Evolutionary conservation across 2,113 vertebrate genomes (phyloP), one percentile per base, ranked within the genome.

Genomic region (Amia ocellicauda): DNA sequence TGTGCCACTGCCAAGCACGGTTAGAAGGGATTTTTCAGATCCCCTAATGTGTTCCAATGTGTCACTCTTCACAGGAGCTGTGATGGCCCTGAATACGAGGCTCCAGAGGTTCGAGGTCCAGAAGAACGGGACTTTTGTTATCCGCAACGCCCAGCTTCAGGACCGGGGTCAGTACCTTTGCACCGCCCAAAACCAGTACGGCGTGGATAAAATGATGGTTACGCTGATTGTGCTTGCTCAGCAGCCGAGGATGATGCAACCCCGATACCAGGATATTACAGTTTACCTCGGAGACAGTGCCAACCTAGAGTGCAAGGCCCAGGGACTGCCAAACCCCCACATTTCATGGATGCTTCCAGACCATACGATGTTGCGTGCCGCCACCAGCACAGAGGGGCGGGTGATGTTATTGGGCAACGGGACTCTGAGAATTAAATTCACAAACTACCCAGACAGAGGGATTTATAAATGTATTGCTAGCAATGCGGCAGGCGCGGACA

Each of bases 291-390:
- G 93, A 1, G 88, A 88, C 11, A 78, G 77, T 0, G 62, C 92
- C 1, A 66, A 80, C 43, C 76, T 98, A 78, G 86, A 91, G 10
- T 98, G 96, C 68, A 71, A 75, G 23, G 91, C 90, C 17, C 85
- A 80, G 2, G 95, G 94, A 0, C 76, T 74, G 5, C 94, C 95
- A 0, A 66, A 3, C 0, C 91, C 95, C 1, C 86, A 69, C 0
- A 86, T 94, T 50, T 91, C 90, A 2, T 98, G 96, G 95, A 69
- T 95, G 43, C 89, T 95, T 13, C 94, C 96, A 0, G 90, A 93
- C 0, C 66, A 86, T 2, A 74, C 68, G 31, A 81, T 90, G 68
- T 64, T 85, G 58, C 81, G 83, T 0, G 13, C 78, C 0, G 67
- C 75, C 17, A 69, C 62, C 22, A 58, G 60, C 7, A 29, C 36